A percentile compares a stretch with the other conserved stretches of the same genome.
These are phyloP conservation scores for Athalia cordata DNA, from an alignment of 2,888 invertebrate species.

Conservation along the genomic window DNA sequence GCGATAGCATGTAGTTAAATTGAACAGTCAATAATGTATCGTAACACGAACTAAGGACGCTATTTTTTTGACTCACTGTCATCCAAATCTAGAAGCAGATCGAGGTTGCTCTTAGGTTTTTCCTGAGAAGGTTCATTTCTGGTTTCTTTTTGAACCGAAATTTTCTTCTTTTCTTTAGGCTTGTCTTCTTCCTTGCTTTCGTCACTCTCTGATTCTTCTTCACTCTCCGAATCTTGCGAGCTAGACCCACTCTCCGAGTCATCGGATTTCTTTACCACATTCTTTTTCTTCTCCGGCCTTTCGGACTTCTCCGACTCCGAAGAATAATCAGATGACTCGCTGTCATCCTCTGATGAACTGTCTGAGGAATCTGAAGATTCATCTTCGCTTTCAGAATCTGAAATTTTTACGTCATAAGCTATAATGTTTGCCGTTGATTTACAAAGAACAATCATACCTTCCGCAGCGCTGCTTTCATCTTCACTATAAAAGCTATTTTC, in stretches of 20 bases:
- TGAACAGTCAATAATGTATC: no score
- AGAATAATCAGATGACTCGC: constrained; percentile 70
- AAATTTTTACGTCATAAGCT: constrained; percentile 49
- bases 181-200: constrained; percentile 56
- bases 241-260: constrained; percentile 63
- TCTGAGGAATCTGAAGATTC: constrained; percentile 73
- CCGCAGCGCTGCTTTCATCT: constrained; percentile 70
- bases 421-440: no score
- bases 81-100: constrained; percentile 89
- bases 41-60: no score
- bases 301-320: constrained; percentile 53
- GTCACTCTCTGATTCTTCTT: constrained; percentile 58
- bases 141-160: constrained; percentile 61
- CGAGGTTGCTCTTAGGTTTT: constrained; percentile 82
- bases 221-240: constrained; percentile 65
- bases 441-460: constrained; percentile 56
- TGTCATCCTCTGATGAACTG: constrained; percentile 61
- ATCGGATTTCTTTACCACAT: constrained; percentile 57
- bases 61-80: constrained; percentile 74
- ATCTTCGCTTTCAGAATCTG: constrained; percentile 67
- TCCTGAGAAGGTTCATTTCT: constrained; percentile 63
- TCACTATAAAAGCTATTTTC: constrained; percentile 78
- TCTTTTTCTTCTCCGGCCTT: constrained; percentile 54
- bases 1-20: no score
- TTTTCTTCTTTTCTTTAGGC: constrained; percentile 49